phyloP scores from a whole-genome alignment of 1,140 invertebrate species.

The Eupristina koningsbergeri region DNA sequence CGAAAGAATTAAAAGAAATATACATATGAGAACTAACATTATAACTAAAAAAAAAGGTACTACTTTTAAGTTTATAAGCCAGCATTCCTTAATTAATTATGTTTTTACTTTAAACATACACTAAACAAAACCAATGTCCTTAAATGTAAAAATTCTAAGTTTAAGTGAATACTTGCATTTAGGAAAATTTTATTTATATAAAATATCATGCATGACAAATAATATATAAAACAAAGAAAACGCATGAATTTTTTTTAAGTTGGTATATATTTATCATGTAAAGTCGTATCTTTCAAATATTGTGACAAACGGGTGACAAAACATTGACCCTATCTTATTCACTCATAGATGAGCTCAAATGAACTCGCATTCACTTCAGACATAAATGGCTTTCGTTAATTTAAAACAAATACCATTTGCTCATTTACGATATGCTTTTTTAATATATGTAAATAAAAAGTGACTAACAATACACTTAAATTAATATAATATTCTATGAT shows the following conservation, averaged over 20 bases:
- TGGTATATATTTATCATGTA: conserved; percentile 39
- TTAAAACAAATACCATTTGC: conserved; percentile 22
- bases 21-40: conserved; percentile 25
- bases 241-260: conserved; percentile 14
- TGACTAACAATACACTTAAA: not conserved
- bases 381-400: conserved; percentile 33
- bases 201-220: conserved; percentile 28
- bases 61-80: conserved; percentile 17
- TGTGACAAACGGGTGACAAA: conserved; percentile 4
- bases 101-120: not conserved
- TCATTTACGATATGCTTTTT: conserved; percentile 15
- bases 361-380: not conserved
- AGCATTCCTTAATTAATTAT: not conserved
- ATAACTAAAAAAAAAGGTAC: conserved; percentile 33
- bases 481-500: not conserved
- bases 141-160: not conserved
- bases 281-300: conserved; percentile 39
- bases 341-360: not conserved
- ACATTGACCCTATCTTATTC: conserved; percentile 13
- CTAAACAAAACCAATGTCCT: conserved; percentile 32
- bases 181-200: conserved; percentile 16
- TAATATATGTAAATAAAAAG: conserved; percentile 1
- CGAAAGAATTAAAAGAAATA: conserved; percentile 19
- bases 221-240: conserved; percentile 44
- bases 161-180: not conserved